phyloP scores from a whole-genome alignment of 2,888 invertebrate genomes.

The Belgica antarctica region DNA sequence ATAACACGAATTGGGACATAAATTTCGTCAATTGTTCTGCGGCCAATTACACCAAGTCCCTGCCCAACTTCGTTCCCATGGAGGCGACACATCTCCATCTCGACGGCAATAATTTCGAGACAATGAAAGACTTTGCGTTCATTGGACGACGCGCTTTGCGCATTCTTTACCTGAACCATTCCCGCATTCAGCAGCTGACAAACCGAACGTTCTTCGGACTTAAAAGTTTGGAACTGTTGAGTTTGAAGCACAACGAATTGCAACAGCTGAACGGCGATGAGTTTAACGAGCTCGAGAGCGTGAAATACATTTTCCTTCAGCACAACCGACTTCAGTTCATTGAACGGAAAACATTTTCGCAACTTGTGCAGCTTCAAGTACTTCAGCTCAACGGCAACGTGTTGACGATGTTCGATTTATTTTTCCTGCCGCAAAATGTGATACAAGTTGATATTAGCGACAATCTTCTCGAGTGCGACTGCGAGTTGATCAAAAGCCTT shows the following conservation, averaged over 20 bases:
- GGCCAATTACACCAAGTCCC: slow-evolving; percentile 27
- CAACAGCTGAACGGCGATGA: slow-evolving; percentile 39
- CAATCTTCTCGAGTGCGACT: slow-evolving; percentile 39
- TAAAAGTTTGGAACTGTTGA: slow-evolving; percentile 34
- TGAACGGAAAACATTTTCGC: slow-evolving; percentile 36
- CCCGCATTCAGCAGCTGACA: slow-evolving; percentile 29
- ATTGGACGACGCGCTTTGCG: slow-evolving; percentile 27
- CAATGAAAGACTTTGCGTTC: slow-evolving; percentile 37
- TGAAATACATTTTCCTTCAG: slow-evolving; percentile 37
- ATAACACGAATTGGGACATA: slow-evolving; percentile 42
- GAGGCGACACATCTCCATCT: slow-evolving; percentile 36
- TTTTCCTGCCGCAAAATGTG: slow-evolving; percentile 28
- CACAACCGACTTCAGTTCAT: slow-evolving; percentile 31
- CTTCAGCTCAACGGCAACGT: slow-evolving; percentile 24
- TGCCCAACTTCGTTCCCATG: slow-evolving; percentile 40
- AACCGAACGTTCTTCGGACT: slow-evolving; percentile 41
- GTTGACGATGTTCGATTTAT: slow-evolving; percentile 30
- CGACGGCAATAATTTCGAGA: slow-evolving; percentile 36
- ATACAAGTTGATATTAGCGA: slow-evolving; percentile 24
- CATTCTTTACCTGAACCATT: slow-evolving; percentile 33
- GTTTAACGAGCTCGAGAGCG: slow-evolving; percentile 39
- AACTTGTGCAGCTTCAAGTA: slow-evolving; percentile 30
- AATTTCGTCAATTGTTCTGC: slow-evolving; percentile 42
- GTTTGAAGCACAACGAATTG: slow-evolving; percentile 36
- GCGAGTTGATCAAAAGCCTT: slow-evolving; percentile 34